phyloP scores from a whole-genome alignment of 2,888 invertebrate species.

The Trileptium ribeirensis region DNA sequence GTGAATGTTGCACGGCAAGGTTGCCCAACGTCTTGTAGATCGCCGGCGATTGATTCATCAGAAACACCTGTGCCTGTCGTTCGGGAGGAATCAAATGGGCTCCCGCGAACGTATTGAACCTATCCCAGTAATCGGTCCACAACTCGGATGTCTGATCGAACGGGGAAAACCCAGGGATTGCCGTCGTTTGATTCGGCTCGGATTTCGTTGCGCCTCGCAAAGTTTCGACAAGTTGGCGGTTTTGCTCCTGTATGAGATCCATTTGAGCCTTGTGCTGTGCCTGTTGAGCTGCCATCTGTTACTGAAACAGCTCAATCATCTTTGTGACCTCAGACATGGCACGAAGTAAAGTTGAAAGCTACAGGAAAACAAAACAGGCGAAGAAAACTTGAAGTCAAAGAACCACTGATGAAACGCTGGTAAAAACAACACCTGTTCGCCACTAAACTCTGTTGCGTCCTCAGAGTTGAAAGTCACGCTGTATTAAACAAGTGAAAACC shows the following conservation, averaged over 20 bases:
- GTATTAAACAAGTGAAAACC: too few relatives aligned
- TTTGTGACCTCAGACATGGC: too few relatives aligned
- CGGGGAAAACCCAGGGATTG: constrained; percentile 1
- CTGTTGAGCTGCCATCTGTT: neutral
- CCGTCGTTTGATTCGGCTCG: neutral
- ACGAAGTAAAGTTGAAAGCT: neutral
- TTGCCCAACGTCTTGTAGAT: constrained; percentile 22
- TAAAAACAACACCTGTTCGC: neutral
- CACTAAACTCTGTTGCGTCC: too few relatives aligned
- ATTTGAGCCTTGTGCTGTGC: neutral
- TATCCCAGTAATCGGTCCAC: constrained; percentile 10
- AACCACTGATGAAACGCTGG: neutral
- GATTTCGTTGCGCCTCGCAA: neutral
- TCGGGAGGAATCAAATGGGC: constrained; percentile 8
- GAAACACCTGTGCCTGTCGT: constrained; percentile 6
- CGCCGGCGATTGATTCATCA: constrained; percentile 22
- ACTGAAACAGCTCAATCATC: too few relatives aligned
- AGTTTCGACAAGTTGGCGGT: neutral
- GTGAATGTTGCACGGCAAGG: too few relatives aligned
- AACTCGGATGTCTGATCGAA: constrained; percentile 25
- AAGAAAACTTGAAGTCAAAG: too few relatives aligned
- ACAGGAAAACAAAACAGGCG: too few relatives aligned
- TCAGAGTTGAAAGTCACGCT: too few relatives aligned
- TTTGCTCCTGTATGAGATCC: neutral
- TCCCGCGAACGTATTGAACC: constrained; percentile 8